Base-by-base conservation (phyloP, 2,797 vertebrate genomes). In the Salmo trutta region DNA sequence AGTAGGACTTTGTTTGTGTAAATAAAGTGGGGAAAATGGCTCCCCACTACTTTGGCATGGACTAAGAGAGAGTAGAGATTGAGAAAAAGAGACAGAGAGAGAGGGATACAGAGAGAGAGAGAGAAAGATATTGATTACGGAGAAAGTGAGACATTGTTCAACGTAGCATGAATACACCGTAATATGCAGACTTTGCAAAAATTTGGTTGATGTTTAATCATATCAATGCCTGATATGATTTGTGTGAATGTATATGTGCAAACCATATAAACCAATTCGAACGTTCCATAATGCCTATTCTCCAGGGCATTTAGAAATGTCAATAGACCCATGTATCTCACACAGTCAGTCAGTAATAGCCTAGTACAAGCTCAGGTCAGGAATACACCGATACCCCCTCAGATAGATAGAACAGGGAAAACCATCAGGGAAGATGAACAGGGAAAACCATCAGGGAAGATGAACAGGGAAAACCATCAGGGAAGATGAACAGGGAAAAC, bases 1-100 rank as follows among this genome's bases (percentile, higher is more conserved):
- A 98, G 97, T 95, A 95, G 96, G 95, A 99, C 97, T 98, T 98
- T 96, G 95, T 96, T 95, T 99, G 98, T 98, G 98, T 99, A 99
- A 99, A 99, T 98, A 99, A 98, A 98, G 95, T 95, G 96, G 96
- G 95, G 95, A 95, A 95, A 96, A 94, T 94, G 92, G 90, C 93
- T 92, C 88, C 88, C 91, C 73, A 88, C 67, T 89, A 91, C 88
- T 89, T 83, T 91, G 90, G 91, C 88, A 86, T 81, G 83, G 80
- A 84, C 82, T 80, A 12, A 47, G 41, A 47, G 41, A 47, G 41
- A 47, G 41, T 47, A 47, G 41, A 47, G 41, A 12, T 10, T 10
- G 41, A 47, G 41, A 47, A 47, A 12, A 47, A 47, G 67, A 77
- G 84, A 71, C 56, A 65, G 67, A 75, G 16, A 54, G 33, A 69